phyloP scores from a whole-genome alignment of 1,140 invertebrate species.

The Pogonus chalceus region DNA sequence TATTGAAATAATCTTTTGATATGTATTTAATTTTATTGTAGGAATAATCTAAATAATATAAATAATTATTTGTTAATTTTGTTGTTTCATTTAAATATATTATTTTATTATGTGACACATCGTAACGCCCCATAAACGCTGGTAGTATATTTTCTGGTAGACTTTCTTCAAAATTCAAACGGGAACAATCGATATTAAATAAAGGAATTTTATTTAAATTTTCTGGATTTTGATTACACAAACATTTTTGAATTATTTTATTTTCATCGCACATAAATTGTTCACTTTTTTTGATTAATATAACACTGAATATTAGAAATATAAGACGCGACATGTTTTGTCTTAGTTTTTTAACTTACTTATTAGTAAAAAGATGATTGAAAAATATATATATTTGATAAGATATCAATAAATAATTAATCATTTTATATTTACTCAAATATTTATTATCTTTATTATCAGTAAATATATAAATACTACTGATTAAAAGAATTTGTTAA shows the following conservation, averaged over 20 bases:
- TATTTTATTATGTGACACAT: constrained; percentile 28
- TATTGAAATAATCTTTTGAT: constrained; percentile 27
- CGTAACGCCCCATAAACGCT: constrained; percentile 19
- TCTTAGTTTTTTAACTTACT: no score
- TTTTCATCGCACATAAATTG: no score
- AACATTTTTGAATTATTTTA: background rate
- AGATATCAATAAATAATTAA: no score
- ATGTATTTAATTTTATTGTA: constrained; percentile 37
- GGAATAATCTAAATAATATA: constrained; percentile 18
- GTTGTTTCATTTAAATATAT: constrained; percentile 18
- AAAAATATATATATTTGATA: no score
- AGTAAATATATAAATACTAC: no score
- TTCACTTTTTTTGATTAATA: no score
- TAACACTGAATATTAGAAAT: no score
- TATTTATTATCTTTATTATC: no score
- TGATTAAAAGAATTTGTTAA: no score
- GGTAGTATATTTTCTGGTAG: constrained; percentile 17
- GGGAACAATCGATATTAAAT: constrained; percentile 17
- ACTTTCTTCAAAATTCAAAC: constrained; percentile 16
- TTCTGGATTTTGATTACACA: background rate
- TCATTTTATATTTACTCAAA: no score
- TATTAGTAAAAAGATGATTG: no score
- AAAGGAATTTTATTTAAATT: background rate
- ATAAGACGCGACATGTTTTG: no score
- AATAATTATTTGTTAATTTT: constrained; percentile 4